Evolutionary conservation across 2,113 vertebrate species (phyloP).

Genomic region (Pseudois nayaur): DNA sequence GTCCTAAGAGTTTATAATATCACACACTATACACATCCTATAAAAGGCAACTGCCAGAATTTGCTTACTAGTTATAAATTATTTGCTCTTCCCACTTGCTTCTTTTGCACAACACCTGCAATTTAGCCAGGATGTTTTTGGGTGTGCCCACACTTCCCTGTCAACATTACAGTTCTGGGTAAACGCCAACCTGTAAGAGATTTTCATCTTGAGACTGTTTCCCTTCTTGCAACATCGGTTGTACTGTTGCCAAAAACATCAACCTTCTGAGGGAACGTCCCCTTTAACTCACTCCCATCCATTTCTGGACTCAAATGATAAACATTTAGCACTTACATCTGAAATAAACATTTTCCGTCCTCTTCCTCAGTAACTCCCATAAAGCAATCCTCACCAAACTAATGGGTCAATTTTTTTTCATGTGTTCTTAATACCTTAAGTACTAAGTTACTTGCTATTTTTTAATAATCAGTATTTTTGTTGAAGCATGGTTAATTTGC

Average conservation of each 20-base stretch:
- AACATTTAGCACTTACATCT: conserved; percentile 34
- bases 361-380: background rate
- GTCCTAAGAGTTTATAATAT: background rate
- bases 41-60: background rate
- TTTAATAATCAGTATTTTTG: background rate
- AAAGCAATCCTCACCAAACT: background rate
- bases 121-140: conserved; percentile 71
- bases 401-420: background rate
- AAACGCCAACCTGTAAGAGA: conserved; percentile 76
- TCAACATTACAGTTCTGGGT: conserved; percentile 68
- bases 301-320: conserved; percentile 71
- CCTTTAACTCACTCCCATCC: conserved; percentile 67
- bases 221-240: conserved; percentile 78
- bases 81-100: conserved; percentile 54
- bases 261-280: conserved; percentile 67
- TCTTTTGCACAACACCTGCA: conserved; percentile 74
- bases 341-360: background rate
- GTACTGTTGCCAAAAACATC: conserved; percentile 77
- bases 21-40: background rate
- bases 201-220: conserved; percentile 76
- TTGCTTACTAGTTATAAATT: conserved; percentile 40
- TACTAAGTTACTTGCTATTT: background rate
- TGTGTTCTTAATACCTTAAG: background rate
- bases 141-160: conserved; percentile 72
- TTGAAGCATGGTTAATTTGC: background rate